Conservation (phyloP, 2,888 invertebrate genomes). For the Aelia acuminata region DNA sequence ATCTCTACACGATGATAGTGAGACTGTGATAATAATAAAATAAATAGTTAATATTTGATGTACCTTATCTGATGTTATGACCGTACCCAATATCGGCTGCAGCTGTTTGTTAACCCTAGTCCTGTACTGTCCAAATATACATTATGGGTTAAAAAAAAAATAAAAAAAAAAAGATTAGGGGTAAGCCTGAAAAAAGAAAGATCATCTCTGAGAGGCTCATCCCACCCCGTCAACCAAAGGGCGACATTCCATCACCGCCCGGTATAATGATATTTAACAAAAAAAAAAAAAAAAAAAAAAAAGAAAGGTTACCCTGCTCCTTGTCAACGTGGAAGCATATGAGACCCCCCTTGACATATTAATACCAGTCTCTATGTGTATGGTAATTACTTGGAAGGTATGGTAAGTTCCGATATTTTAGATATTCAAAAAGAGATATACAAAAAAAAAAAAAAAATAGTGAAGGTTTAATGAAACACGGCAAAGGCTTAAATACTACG, state of each 20-base stretch:
- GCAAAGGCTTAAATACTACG: neutral
- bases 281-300: constrained; percentile 16
- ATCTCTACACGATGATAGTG: neutral
- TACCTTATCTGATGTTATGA: neutral
- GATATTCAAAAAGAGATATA: no score
- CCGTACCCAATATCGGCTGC: neutral
- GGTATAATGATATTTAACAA: constrained; percentile 3
- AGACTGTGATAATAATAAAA: neutral
- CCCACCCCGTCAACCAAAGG: constrained; percentile 3
- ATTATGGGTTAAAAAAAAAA: neutral
- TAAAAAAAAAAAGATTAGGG: neutral
- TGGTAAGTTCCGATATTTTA: no score
- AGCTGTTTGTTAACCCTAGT: neutral
- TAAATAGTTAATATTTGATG: neutral
- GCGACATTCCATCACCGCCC: constrained; percentile 1
- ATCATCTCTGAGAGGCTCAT: neutral
- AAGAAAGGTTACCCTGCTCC: neutral
- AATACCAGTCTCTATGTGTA: neutral
- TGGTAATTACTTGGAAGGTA: neutral
- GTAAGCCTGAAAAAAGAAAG: neutral
- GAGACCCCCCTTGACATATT: neutral
- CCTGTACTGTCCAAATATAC: constrained; percentile 1
- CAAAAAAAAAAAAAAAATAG: no score
- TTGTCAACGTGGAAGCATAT: neutral
- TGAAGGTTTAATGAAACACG: no score